Percentiles rank a stretch among this genome's conserved stretches.
These are phyloP conservation scores for Sarcophilus harrisii DNA, from an alignment of 2,797 vertebrate genomes.

Conservation along the genomic window DNA sequence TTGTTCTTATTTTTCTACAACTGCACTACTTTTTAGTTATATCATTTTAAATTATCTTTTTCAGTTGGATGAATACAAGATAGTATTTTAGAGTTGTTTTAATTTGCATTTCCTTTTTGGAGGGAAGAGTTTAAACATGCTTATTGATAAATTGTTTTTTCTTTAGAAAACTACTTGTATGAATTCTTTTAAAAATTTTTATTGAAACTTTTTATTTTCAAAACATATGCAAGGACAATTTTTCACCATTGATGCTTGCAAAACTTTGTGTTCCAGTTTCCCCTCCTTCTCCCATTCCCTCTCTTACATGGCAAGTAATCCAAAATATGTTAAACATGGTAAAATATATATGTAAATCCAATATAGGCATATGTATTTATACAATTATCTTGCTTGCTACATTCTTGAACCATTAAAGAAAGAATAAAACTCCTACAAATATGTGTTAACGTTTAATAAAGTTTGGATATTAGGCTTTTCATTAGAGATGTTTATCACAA, in stretches of 20 bases:
- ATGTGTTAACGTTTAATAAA: not conserved
- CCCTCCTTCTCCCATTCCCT: too few relatives aligned
- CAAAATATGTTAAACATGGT: too few relatives aligned
- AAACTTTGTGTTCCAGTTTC: too few relatives aligned
- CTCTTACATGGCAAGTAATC: too few relatives aligned
- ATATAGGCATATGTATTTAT: too few relatives aligned
- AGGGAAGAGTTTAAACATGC: not conserved
- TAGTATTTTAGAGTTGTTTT: not conserved
- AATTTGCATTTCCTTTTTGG: too few relatives aligned
- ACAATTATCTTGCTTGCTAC: not conserved
- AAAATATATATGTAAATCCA: too few relatives aligned
- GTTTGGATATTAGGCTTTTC: not conserved
- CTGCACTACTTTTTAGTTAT: not conserved
- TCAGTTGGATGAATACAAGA: not conserved
- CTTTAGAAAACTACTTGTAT: not conserved
- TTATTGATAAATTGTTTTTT: not conserved
- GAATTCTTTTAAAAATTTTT: not conserved
- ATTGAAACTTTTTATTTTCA: too few relatives aligned
- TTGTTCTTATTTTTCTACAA: not conserved
- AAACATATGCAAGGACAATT: too few relatives aligned
- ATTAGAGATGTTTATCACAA: not conserved
- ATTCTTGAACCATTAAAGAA: not conserved
- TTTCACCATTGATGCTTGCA: too few relatives aligned
- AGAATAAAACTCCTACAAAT: not conserved
- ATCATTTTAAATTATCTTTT: not conserved